A percentile compares a stretch with the other conserved stretches of the same genome.
Conservation (phyloP, 1,140 invertebrate species). For the Apolygus lucorum region DNA sequence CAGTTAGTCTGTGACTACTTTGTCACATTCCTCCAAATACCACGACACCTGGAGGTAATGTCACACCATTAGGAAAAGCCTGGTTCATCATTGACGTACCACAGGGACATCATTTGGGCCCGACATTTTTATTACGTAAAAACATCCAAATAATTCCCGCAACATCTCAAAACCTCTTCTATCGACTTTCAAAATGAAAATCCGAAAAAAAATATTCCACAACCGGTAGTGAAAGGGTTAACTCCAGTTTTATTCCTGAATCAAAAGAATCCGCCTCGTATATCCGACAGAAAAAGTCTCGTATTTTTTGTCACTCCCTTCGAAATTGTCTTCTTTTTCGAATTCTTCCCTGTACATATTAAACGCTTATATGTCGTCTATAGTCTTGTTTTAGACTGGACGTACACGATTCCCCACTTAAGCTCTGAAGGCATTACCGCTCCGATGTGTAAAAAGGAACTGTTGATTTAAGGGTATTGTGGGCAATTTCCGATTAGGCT, state of each 20-base stretch:
- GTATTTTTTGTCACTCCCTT: neutral
- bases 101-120: too few relatives aligned
- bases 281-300: too few relatives aligned
- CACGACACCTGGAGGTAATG: too few relatives aligned
- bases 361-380: neutral
- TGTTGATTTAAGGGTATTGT: conserved; percentile 1
- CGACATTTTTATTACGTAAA: too few relatives aligned
- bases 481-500: conserved; percentile 7
- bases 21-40: neutral
- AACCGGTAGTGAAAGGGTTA: neutral
- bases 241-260: neutral
- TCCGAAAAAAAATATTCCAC: neutral
- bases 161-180: neutral
- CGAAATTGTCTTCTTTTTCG: too few relatives aligned
- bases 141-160: too few relatives aligned
- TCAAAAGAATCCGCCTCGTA: too few relatives aligned
- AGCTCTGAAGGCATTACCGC: neutral
- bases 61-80: too few relatives aligned
- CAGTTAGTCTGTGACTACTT: neutral
- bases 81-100: too few relatives aligned
- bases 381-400: neutral
- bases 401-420: conserved; percentile 21
- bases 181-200: neutral
- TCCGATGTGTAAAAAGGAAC: neutral
- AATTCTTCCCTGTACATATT: neutral